Base-by-base conservation (phyloP, 1,140 invertebrate species). In the Eumeta japonica region DNA sequence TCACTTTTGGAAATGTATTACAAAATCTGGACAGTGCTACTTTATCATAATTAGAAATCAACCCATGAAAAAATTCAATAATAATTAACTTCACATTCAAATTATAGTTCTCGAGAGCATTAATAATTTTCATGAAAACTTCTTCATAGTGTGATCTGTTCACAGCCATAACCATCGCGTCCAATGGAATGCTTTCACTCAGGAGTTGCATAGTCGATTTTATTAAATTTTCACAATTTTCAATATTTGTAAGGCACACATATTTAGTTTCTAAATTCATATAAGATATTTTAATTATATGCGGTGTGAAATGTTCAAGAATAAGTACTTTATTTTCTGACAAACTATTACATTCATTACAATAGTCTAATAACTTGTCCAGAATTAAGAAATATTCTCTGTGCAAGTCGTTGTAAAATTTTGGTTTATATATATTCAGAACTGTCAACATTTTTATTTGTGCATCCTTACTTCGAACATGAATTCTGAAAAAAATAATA, bases 371-470 rank as follows among this genome's bases (percentile, higher is more conserved):
- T 41, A 79, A 54, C 41, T 62, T 48, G 15, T 56, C 40, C 16
- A 80, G 50, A 24, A 67, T 57, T 17, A 48, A 50, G 37, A 58
- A 45, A 55, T 81, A 81, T 46, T 81, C 71, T 3, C 45, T 43
- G 17, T 70, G 60, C 2, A 81, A 36, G 28, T 72, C 55, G 19
- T 67, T 46, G 58, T 72, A 78, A 51, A 78, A 71, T 41, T 65
- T 46, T 36, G 75, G 66, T 39, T 65, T 62, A 52, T 76, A 77
- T 36, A 67, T 62, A 38, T 59, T 66, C 15, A 81, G 45, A 34
- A 78, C 67, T 15, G 73, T 61, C 20, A 81, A 39, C 48, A 81
- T 76, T 61, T 75, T 75, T 15, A 78, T 47, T 41, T 81, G 80
- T 4, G 71, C 73, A 49, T 77, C 61, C 35, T 78, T 67, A 38